Evolutionary conservation across 2,113 vertebrate genomes (phyloP).

Genomic region (Manacus vitellinus): DNA sequence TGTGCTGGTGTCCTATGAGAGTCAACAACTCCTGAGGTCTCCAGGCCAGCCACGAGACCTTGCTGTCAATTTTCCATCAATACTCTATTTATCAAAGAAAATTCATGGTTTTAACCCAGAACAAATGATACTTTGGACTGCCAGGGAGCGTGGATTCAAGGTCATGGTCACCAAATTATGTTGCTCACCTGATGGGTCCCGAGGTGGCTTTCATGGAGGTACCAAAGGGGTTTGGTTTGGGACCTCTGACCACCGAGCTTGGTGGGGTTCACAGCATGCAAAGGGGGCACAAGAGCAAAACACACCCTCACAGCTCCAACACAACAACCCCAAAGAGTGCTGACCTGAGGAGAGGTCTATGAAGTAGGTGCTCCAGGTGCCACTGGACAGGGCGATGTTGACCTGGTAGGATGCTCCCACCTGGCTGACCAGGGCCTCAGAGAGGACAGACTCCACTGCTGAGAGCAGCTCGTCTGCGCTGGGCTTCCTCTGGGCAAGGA

Average conservation of each 20-base stretch:
- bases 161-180: fast-evolving
- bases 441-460: constrained; percentile 73
- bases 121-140: not conserved
- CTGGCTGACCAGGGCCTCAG: constrained; percentile 81
- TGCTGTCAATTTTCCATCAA: not conserved
- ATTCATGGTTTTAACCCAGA: not conserved
- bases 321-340: not conserved
- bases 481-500: not conserved
- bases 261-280: not conserved
- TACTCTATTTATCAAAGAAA: not conserved
- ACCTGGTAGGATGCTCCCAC: constrained; percentile 86
- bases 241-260: not conserved
- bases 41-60: not conserved
- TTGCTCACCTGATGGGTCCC: not conserved
- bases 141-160: not conserved
- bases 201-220: not conserved
- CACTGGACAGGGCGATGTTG: constrained; percentile 71
- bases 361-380: constrained; percentile 75
- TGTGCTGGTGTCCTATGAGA: not conserved
- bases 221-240: not conserved
- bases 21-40: not conserved
- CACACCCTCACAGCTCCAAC: not conserved
- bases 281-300: not conserved
- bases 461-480: constrained; percentile 74
- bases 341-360: constrained; percentile 88